These are phyloP conservation scores for Dolichotis patagonum DNA, from an alignment of 2,113 vertebrate genomes.

Conservation along the genomic window DNA sequence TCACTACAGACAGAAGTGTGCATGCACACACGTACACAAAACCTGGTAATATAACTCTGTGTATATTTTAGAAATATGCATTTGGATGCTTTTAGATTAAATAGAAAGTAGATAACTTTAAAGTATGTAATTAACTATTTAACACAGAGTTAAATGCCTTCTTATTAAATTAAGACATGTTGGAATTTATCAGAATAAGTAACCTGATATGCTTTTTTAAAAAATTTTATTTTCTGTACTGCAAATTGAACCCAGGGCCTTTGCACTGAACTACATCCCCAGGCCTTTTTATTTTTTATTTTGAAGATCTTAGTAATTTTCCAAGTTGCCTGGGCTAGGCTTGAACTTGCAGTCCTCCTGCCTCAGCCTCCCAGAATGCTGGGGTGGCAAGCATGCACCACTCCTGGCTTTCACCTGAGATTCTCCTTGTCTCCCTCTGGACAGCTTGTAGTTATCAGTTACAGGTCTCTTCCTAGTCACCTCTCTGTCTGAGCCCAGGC, in stretches of 20 bases:
- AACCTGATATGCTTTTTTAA: background rate
- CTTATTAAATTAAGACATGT: background rate
- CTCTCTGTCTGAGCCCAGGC: background rate
- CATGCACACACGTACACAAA: no score
- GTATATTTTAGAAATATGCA: background rate
- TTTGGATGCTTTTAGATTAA: background rate
- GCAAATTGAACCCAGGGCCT: background rate
- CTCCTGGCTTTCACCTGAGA: background rate
- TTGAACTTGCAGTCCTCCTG: background rate
- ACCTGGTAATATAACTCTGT: background rate
- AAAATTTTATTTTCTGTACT: background rate
- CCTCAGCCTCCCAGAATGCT: background rate
- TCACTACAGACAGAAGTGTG: background rate
- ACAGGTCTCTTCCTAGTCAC: background rate
- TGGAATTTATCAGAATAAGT: background rate
- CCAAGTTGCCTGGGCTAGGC: background rate
- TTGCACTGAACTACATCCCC: background rate
- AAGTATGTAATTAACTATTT: background rate
- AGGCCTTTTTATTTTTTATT: background rate
- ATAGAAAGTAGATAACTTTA: background rate
- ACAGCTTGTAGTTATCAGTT: accelerated
- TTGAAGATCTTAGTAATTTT: background rate
- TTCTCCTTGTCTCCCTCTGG: background rate
- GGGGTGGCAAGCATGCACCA: background rate
- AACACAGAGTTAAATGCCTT: background rate